Base-by-base conservation (phyloP, 2,888 invertebrate genomes). In the Gari tellinella region DNA sequence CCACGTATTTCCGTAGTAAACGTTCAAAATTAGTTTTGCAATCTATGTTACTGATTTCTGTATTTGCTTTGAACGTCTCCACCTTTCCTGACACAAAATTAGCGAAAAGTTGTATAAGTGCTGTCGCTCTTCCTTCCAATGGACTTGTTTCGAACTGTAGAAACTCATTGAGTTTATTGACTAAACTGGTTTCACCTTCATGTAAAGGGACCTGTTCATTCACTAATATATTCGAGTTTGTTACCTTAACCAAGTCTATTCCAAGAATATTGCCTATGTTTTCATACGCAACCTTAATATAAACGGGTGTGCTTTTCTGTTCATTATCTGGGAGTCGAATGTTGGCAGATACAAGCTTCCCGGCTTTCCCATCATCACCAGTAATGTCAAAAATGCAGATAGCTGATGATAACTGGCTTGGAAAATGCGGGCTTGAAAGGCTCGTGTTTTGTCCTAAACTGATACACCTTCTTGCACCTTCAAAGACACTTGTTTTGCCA, bases 401-500 rank as follows among this genome's bases (percentile, higher is more conserved):
- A 12, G 51, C 52, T 1, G 51, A 23, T 7, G 61, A 51, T 12
- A n/a, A 19, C 19, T 51, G 19, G n/a, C 51, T 17, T 1, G 23
- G 40, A 15, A 51, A 23, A n/a, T 51, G 41, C 12, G 49, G n/a
- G 8, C 41, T 31, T 15, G 61, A 61, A 8, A 43, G n/a, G 0
- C 51, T 49, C 41, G 15, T 40, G 17, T 40, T 51, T 21, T 43
- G 49, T 2, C 51, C 38, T 14, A 43, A 25, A 19, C 61, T 61
- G 26, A 61, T 25, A 25, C 61, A 61, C 4, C 61, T 49, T 25
- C 61, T 43, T 7, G 46, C 25, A 0, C 43, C 43, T 43, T 62
- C 53, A 31, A 62, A 62, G 41, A 53, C 17, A 26, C 53, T 25
- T 8, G 41, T 46, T 8, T 62, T 62, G 2, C 62, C 53, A 1